Base-by-base conservation (phyloP, 2,888 invertebrate species). In the Hypomecis atomaria region DNA sequence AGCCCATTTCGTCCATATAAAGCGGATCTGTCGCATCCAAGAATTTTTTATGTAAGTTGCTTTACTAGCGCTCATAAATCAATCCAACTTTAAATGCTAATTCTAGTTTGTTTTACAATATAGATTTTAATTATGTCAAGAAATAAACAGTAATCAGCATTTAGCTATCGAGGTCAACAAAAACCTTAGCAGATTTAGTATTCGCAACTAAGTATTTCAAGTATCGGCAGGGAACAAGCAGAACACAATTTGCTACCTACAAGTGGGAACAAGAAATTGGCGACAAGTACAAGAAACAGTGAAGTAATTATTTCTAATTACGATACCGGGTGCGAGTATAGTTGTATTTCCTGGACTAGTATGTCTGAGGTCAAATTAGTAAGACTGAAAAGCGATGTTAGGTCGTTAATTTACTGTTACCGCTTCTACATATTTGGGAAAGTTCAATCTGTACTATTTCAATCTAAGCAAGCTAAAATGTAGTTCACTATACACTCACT, bases 291-390 rank as follows among this genome's bases (percentile, higher is more conserved):
- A 59, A 23, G 59, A 50, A 55, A 55, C 44, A 54, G 33, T 55
- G 9, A 49, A 55, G 64, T 64, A 59, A 64, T 60, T 65, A 60
- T 65, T 65, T 65, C 65, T 57, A 65, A 65, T 65, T 65, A 65
- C 54, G 53, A 60, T 37, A 52, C 40, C 40, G 23, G 36, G 43
- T 6, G 47, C 40, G 43, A 33, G 37, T 65, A 53, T 48, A 60
- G 69, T 64, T 68, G 67, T 67, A 65, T 70, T 63, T 63, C 49
- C 38, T 42, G 56, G 34, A 50, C 43, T 44, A 53, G 34, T 50
- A 23, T 23, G 23, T 38, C 33, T 38, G 4, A 13, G 62, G 44
- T 48, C 54, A 23, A 3, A 8, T 53, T 13, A 47, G 47, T 38
- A 38, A 13, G 13, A 37, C 33, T 40, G 38, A 11, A 38, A 48